phyloP scores from a whole-genome alignment of 2,797 vertebrate genomes.

The Leucoraja ocellata region DNA sequence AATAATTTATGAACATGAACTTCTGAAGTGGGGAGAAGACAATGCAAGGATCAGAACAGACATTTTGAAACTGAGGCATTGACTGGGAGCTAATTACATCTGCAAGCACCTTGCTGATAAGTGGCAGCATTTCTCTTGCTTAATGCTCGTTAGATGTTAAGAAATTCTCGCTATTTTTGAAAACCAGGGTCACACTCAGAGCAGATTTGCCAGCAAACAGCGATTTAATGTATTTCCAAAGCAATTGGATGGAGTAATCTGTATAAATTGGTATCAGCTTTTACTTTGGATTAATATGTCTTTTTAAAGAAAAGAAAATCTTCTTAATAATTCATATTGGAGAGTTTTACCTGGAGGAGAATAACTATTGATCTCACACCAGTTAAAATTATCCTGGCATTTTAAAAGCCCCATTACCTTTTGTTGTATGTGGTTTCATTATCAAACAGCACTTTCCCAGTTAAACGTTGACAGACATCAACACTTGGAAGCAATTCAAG shows the following conservation, averaged over 20 bases:
- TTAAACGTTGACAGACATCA: slow-evolving; percentile 58
- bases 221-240: not conserved
- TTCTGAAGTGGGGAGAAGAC: too few relatives aligned
- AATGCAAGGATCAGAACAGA: too few relatives aligned
- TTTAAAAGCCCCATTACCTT: slow-evolving; percentile 61
- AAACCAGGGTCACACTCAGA: not conserved
- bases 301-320: not conserved
- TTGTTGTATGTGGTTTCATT: slow-evolving; percentile 50
- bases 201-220: not conserved
- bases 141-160: not conserved
- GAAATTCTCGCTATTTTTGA: not conserved
- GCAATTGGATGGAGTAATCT: not conserved
- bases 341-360: slow-evolving; percentile 58
- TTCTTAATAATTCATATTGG: slow-evolving; percentile 38
- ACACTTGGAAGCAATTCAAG: slow-evolving; percentile 55
- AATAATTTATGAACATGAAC: too few relatives aligned
- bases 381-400: slow-evolving; percentile 56
- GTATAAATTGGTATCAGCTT: not conserved
- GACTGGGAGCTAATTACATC: not conserved
- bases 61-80: too few relatives aligned
- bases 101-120: not conserved
- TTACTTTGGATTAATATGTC: not conserved
- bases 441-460: slow-evolving; percentile 55
- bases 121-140: too few relatives aligned
- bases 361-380: slow-evolving; percentile 64